Base-by-base conservation (phyloP, 2,113 vertebrate genomes). In the Ptilonorhynchus violaceus region DNA sequence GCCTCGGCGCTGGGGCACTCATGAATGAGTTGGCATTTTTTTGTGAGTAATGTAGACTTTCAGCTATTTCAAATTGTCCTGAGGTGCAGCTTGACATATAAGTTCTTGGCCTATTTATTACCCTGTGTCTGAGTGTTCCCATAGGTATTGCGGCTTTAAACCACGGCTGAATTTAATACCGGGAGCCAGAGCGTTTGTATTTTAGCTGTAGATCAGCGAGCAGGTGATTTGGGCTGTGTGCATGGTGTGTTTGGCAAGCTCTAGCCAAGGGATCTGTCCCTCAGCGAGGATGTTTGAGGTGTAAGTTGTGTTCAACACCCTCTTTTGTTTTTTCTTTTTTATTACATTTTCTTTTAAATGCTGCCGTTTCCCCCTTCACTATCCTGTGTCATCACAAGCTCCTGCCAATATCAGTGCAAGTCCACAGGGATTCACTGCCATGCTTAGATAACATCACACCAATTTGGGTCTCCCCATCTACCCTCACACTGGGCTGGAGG, bases 21-120 rank as follows among this genome's bases (percentile, higher is more conserved):
- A 10, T 79, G 74, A 91, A 86, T 96, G 83, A 97, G 92, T 84
- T 97, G 92, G 83, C 74, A 20, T 63, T 96, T 88, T 86, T 69
- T 63, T 60, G 80, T 86, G 85, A 94, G 72, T 92, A 59, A 92
- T 67, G 77, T 86, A 85, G 93, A 74, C 74, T 97, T 96, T 83
- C 64, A 94, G 67, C 56, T 67, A 19, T 96, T 92, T 94, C 87
- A 90, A 93, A 85, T 85, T 64, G 69, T 93, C 91, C 95, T 94
- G 83, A 73, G 88, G 78, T 89, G 80, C 74, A 90, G 46, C 73
- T 87, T 93, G 74, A 91, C 74, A 70, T 79, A 46, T 17, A 83
- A 87, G 83, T 66, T 96, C 81, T 47, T 6, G 3, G 35, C 77
- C 76, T 88, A 86, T 96, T 96, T 95, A 94, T 90, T 84, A 52